Evolutionary conservation across 2,888 invertebrate genomes (phyloP).

Genomic region (Serrognathus titanus): DNA sequence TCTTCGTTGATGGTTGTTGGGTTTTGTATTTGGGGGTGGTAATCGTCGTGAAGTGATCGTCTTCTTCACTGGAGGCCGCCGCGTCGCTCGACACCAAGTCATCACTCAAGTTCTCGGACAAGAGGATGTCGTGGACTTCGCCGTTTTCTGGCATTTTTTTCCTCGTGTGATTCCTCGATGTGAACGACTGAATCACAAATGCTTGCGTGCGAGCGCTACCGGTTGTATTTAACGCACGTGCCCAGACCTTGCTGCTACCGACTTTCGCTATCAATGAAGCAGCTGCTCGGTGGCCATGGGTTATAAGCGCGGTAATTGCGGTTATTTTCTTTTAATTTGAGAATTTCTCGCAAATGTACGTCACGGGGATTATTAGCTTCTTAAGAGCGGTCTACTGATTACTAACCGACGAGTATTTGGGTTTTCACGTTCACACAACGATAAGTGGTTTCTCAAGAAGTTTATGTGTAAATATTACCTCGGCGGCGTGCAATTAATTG

Average conservation of each 20-base stretch:
- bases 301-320: background rate
- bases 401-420: too few relatives aligned
- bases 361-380: too few relatives aligned
- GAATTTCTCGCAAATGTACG: background rate
- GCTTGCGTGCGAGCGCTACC: background rate
- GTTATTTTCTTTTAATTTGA: background rate
- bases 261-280: slow-evolving; percentile 20
- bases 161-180: slow-evolving; percentile 21
- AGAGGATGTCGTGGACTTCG: slow-evolving; percentile 24
- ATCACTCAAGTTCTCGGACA: slow-evolving; percentile 15
- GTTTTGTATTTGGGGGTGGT: slow-evolving; percentile 7
- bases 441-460: too few relatives aligned
- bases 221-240: slow-evolving; percentile 17
- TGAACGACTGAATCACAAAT: slow-evolving; percentile 33
- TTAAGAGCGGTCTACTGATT: too few relatives aligned
- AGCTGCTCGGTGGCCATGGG: slow-evolving; percentile 12
- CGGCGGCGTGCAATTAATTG: too few relatives aligned
- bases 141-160: slow-evolving; percentile 39
- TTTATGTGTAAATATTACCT: too few relatives aligned
- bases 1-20: slow-evolving; percentile 1
- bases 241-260: slow-evolving; percentile 10
- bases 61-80: slow-evolving; percentile 40
- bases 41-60: slow-evolving; percentile 24
- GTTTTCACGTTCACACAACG: too few relatives aligned
- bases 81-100: slow-evolving; percentile 34